Base-by-base conservation (phyloP, 2,113 vertebrate genomes). In the Turdus rufiventris region DNA sequence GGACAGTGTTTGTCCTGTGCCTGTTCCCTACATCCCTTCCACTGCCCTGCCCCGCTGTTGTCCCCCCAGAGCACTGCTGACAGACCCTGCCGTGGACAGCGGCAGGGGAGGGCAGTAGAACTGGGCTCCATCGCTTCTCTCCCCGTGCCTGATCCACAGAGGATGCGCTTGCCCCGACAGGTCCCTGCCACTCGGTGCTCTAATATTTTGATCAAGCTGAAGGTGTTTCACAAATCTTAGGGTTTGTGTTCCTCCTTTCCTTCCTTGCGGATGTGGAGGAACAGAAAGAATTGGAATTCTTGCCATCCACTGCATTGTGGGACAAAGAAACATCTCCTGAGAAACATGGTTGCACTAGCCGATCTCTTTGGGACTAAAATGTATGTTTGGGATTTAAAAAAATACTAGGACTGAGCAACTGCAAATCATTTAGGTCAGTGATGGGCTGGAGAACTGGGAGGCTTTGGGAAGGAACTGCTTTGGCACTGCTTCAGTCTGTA, bases 21-120 rank as follows among this genome's bases (percentile, higher is more conserved):
- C 63, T 19, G 79, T 24, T 0, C 28, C 38, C 34, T 38, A 18
- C 54, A 1, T 14, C 36, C 47, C 57, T 14, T 14, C 19, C 28
- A 0, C 8, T 10, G 19, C 25, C 2, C 3, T 68, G 51, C 28
- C 54, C 34, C 1, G 0, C 1, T 17, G 36, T 31, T 67, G 10
- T 19, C 19, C 0, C 5, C 23, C 4, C 1, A 18, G 36, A n/a
- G 3, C 7, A 20, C 42, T 71, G 47, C 33, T 17, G 73, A 6
- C 18, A 50, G 28, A 47, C 5, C 50, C 25, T 51, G 50, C 50
- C 36, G 8, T 1, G 18, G 34, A 2, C 1, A 62, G 72, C n/a
- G 34, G n/a, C 20, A 6, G 53, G 10, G 48, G 36, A 60, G 19
- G 48, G 40, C 34, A 20, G 28, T 5, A 38, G 7, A 43, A 1